phyloP scores from a whole-genome alignment of 2,888 invertebrate species.

The Linyphia triangularis region DNA sequence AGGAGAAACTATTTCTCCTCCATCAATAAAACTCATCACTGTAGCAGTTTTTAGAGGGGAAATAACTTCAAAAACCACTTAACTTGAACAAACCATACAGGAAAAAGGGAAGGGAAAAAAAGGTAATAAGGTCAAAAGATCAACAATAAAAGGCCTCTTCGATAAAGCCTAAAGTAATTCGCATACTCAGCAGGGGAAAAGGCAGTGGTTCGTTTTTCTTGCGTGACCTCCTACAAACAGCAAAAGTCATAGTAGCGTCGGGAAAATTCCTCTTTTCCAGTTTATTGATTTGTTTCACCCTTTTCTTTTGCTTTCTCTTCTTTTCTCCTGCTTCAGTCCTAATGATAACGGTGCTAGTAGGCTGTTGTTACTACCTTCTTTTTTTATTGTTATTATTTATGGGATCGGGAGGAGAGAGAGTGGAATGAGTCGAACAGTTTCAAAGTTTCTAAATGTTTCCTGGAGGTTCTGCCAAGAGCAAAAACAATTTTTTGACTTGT shows the following conservation, averaged over 20 bases:
- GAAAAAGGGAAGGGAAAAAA: conserved; percentile 35
- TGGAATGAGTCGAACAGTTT: conserved; percentile 51
- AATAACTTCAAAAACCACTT: conserved; percentile 74
- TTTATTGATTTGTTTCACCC: conserved; percentile 64
- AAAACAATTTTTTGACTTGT: conserved; percentile 17
- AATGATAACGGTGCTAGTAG: conserved; percentile 64
- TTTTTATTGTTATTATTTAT: conserved; percentile 68
- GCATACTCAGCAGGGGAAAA: conserved; percentile 70
- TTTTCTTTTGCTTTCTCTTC: conserved; percentile 31
- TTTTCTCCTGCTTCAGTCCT: conserved; percentile 29
- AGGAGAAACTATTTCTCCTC: conserved; percentile 34
- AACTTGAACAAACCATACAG: conserved; percentile 71
- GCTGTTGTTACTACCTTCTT: conserved; percentile 36
- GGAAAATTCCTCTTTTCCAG: conserved; percentile 47
- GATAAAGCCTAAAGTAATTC: conserved; percentile 73
- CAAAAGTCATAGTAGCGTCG: conserved; percentile 60
- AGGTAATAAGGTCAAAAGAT: conserved; percentile 72
- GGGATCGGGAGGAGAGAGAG: conserved; percentile 25
- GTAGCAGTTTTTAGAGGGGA: conserved; percentile 58
- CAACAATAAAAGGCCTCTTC: conserved; percentile 72
- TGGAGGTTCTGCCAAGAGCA: conserved; percentile 21
- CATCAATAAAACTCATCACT: conserved; percentile 64
- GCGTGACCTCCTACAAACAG: conserved; percentile 62
- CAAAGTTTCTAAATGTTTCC: conserved; percentile 63
- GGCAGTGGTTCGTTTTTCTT: conserved; percentile 62